Evolutionary conservation across 2,797 vertebrate genomes (phyloP).

Genomic region (Monodelphis domestica): DNA sequence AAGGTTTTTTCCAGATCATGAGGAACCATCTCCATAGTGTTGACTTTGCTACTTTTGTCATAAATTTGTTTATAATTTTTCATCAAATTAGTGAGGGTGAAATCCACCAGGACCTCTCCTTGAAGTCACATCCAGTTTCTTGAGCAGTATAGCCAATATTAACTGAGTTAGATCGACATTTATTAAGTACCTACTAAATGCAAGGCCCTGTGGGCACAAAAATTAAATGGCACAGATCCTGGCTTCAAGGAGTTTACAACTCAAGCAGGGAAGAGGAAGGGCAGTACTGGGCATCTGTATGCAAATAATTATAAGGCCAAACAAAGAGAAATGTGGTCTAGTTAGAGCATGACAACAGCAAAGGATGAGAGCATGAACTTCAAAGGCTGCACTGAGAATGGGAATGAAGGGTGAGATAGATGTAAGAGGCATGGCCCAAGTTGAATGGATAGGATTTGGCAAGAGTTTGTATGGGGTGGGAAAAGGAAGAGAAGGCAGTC

Average conservation of each 20-base stretch:
- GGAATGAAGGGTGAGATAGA: neutral
- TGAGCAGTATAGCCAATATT: neutral
- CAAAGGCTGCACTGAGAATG: neutral
- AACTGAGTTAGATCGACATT: neutral
- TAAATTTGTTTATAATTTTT: neutral
- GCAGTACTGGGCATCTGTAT: neutral
- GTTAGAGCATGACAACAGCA: no score
- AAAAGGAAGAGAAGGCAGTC: neutral
- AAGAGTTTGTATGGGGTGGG: neutral
- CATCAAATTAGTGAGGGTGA: neutral
- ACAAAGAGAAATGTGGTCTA: neutral
- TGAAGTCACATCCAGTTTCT: neutral
- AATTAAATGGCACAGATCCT: neutral
- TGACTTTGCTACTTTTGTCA: neutral
- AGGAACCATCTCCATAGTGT: no score
- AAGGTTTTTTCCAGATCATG: neutral
- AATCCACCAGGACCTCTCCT: no score
- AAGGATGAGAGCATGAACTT: neutral
- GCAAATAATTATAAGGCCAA: neutral
- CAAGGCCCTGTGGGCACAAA: neutral
- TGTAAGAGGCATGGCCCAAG: neutral
- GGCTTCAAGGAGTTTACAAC: no score
- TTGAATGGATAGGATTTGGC: rapidly evolving
- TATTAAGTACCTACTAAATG: neutral
- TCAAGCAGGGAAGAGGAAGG: neutral